These are phyloP conservation scores for Anolis apletophallus DNA, from an alignment of 2,797 vertebrate genomes.

Conservation along the genomic window DNA sequence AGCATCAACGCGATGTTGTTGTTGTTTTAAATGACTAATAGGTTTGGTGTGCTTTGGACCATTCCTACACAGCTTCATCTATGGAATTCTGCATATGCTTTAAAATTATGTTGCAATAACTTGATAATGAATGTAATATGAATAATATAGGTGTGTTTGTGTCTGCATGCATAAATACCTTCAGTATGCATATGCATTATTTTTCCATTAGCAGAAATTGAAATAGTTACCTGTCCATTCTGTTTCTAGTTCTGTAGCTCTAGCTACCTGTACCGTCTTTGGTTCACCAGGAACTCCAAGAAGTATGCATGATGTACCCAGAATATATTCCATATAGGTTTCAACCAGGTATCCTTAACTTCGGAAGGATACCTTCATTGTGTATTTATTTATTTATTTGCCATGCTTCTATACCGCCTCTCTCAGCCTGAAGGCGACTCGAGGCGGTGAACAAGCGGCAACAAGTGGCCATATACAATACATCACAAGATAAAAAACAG, in stretches of 20 bases:
- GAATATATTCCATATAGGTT: background rate
- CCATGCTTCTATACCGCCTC: too few species aligned
- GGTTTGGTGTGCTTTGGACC: conserved; percentile 56
- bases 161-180: background rate
- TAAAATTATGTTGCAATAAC: background rate
- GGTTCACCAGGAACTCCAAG: background rate
- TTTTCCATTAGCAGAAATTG: background rate
- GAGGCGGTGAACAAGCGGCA: too few species aligned
- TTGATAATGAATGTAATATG: background rate
- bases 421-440: too few species aligned
- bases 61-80: conserved; percentile 53
- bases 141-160: background rate
- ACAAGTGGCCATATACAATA: too few species aligned
- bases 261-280: background rate
- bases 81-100: conserved; percentile 23
- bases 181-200: background rate
- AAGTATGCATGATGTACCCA: background rate
- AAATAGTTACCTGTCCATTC: background rate
- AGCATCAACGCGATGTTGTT: conserved; percentile 41
- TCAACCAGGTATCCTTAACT: background rate
- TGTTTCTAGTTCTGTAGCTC: too few species aligned
- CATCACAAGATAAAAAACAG: too few species aligned
- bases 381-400: too few species aligned
- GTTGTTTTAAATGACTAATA: conserved; percentile 55
- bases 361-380: background rate